Evolutionary conservation across 2,888 invertebrate genomes (phyloP), one percentile per base, ranked within the genome.

Genomic region (Holacanthella duospinosa): DNA sequence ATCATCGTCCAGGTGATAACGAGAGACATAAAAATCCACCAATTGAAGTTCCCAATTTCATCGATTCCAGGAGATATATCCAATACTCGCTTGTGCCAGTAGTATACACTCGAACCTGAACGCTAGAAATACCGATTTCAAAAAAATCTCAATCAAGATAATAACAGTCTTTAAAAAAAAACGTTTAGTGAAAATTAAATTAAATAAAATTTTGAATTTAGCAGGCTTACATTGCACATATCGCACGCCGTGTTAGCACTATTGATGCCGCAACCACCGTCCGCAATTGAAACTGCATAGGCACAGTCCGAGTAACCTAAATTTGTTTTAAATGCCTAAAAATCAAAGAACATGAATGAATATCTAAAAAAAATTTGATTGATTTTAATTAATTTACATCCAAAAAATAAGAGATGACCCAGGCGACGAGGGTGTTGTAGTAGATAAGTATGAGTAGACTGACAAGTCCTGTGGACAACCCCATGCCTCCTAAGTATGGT

Each of bases 401-500:
- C 28, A 66, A 1, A 36, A 62, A 26, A 43, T 66, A 64, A 1
- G 60, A 62, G 1, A 64, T 1, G 53, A 60, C 60, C 43, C 55
- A 65, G 19, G 64, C 64, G 28, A 66, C 43, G 2, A 66, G 26
- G 2, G 68, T 66, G 24, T 64, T 66, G 59, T 68, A 68, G 54
- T 66, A 68, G 2, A 66, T 43, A 1, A 43, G 66, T 2, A 66
- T 48, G 4, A 48, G 12, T n/a, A 21, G 2, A 44, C 59, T 44
- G n/a, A 26, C 28, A 4, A 4, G 9, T 21, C 21, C 59, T 3
- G 60, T 55, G 26, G 63, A 53, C 72, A 94, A 88, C 60, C 94
- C 94, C 73, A 95, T 90, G 61, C 94, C 95, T 12, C 93, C 93
- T 61, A 94, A 80, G 87, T 93, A 88, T 0, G 75, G 94, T 77